Base-by-base conservation (phyloP, 2,113 vertebrate species). In the Nothoprocta pentlandii region DNA sequence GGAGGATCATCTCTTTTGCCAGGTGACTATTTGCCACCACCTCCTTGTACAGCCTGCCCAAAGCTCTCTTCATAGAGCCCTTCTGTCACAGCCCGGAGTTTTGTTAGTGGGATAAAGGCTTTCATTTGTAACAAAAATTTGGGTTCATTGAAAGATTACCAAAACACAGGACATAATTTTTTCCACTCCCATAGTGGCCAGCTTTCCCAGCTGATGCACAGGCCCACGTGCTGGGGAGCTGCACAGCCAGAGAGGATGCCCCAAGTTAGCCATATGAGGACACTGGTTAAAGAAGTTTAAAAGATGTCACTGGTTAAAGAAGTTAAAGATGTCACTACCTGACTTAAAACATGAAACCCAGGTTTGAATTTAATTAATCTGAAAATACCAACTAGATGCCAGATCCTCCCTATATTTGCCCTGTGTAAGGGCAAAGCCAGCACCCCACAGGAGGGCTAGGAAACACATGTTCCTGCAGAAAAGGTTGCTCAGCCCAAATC, bases 401-500 rank as follows among this genome's bases (percentile, higher is more conserved):
- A 14, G 14, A 8, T 70, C 17, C 30, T 53, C 25, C 34, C 28
- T 61, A 74, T 30, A 16, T 51, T 92, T 76, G 47, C 85, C 71
- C 12, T 16, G 21, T 7, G 0, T 6, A 13, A 41, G 36, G 41
- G n/a, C 62, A 70, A 22, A 64, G 30, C 4, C 0, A 46, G 17
- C 13, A 44, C 66, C 39, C 22, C 19, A 1, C 17, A 64, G 23
- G 5, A 51, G 42, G 28, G 15, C 32, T 49, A 41, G 2, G 1
- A 70, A 80, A 80, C 0, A 4, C 17, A 26, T 0, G 0, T 15
- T 22, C 26, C 34, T 16, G 1, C 4, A 30, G 36, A 62, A 76
- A n/a, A 0, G 0, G 19, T 74, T 2, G 0, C 44, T 10, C 0
- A 0, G 26, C 34, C 32, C 44, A 34, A 30, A 59, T 5, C 47